A percentile compares a stretch with the other conserved stretches of the same genome.
Evolutionary conservation across 2,797 vertebrate species (phyloP).

Genomic region (Picus viridis): DNA sequence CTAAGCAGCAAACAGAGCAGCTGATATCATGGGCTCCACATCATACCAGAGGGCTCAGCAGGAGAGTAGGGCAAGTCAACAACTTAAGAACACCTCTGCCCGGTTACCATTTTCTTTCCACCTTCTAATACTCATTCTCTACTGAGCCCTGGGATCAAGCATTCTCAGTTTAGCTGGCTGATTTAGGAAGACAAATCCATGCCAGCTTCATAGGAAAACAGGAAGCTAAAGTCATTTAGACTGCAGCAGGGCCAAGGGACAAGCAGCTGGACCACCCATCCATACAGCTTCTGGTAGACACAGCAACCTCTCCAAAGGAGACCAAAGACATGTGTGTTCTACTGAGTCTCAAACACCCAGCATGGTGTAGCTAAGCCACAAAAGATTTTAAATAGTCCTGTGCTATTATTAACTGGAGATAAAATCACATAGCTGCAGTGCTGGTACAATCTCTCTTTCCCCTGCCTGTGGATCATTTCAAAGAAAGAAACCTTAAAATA

Average conservation of each 20-base stretch:
- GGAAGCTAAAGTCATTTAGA: accelerated
- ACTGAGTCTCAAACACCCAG: background rate
- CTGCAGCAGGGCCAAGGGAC: background rate
- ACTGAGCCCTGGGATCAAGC: accelerated
- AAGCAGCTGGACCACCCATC: accelerated
- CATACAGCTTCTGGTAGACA: background rate
- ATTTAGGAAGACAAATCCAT: accelerated
- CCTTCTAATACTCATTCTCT: background rate
- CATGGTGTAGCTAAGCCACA: accelerated
- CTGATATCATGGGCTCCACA: accelerated
- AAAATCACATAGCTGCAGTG: background rate
- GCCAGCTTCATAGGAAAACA: accelerated
- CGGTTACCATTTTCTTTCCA: background rate
- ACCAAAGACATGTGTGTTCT: accelerated
- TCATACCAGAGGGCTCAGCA: accelerated
- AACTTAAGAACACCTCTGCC: background rate
- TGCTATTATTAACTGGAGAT: background rate
- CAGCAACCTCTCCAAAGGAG: background rate
- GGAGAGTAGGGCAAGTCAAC: accelerated
- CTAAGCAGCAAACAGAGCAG: background rate
- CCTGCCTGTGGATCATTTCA: background rate
- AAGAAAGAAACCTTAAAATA: background rate
- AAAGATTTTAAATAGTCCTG: background rate
- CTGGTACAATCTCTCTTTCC: background rate
- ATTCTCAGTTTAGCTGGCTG: background rate